Percentiles rank a stretch among this genome's conserved stretches.
Conservation (phyloP, 1,140 invertebrate species). For the Pachypeltis micranthus region DNA sequence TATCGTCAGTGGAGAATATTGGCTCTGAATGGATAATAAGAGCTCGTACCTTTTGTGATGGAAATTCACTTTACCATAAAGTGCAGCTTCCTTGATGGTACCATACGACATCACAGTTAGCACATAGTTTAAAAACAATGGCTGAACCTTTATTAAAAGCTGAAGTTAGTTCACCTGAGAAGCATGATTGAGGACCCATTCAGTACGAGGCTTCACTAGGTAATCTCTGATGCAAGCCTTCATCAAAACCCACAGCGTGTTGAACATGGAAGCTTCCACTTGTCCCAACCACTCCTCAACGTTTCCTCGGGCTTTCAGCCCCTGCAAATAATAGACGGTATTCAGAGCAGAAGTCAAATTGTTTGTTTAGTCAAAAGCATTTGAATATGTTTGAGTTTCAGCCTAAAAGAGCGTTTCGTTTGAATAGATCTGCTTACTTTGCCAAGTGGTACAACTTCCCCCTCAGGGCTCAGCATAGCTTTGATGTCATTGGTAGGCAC, state of each 20-base stretch:
- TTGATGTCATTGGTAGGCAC: conserved; percentile 58
- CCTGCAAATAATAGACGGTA: too few relatives aligned
- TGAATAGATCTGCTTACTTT: conserved; percentile 43
- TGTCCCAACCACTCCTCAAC: conserved; percentile 82
- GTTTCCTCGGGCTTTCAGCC: conserved; percentile 70
- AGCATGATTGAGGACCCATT: conserved; percentile 48
- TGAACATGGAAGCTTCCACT: conserved; percentile 75
- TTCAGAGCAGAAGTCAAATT: too few relatives aligned
- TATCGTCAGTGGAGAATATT: too few relatives aligned
- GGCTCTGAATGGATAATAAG: too few relatives aligned
- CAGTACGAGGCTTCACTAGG: conserved; percentile 39
- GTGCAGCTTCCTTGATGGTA: too few relatives aligned
- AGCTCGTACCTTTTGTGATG: too few relatives aligned
- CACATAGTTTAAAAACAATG: neutral
- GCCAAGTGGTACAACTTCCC: conserved; percentile 59
- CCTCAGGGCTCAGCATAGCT: conserved; percentile 76
- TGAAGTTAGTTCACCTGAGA: conserved; percentile 40
- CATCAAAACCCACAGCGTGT: conserved; percentile 59
- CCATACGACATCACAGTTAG: too few relatives aligned
- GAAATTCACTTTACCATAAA: too few relatives aligned
- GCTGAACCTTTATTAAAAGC: neutral
- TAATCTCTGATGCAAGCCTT: conserved; percentile 54
- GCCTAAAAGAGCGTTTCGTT: neutral
- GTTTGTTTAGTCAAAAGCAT: too few relatives aligned
- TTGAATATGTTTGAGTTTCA: too few relatives aligned